A percentile compares a stretch with the other conserved stretches of the same genome.
Evolutionary conservation across 2,888 invertebrate species (phyloP).

Genomic region (Apotomis betuletana): DNA sequence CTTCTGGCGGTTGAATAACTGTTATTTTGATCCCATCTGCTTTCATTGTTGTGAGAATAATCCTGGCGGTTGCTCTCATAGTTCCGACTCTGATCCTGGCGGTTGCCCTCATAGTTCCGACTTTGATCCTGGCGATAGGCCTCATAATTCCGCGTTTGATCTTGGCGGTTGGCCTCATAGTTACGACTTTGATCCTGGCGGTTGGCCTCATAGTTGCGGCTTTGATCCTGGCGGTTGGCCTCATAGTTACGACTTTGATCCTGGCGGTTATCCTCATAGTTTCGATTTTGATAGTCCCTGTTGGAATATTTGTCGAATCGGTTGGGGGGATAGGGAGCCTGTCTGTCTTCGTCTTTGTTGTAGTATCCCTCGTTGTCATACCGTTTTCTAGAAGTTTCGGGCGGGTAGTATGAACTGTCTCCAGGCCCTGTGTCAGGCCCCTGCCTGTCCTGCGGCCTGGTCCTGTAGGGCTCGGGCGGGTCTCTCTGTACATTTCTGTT

Average conservation of each 20-base stretch:
- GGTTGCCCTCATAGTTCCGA: too few relatives aligned
- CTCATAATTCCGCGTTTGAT: background rate
- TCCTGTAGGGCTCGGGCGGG: slow-evolving; percentile 47
- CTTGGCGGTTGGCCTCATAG: slow-evolving; percentile 36
- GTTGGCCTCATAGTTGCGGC: slow-evolving; percentile 32
- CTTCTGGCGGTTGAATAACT: slow-evolving; percentile 46
- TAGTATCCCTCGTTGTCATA: slow-evolving; percentile 44
- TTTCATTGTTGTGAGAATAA: slow-evolving; percentile 39
- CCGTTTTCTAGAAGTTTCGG: slow-evolving; percentile 46
- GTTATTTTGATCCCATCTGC: slow-evolving; percentile 56
- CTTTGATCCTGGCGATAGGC: too few relatives aligned
- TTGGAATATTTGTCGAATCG: slow-evolving; percentile 56
- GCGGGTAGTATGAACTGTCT: slow-evolving; percentile 49
- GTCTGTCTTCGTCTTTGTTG: slow-evolving; percentile 51
- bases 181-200: slow-evolving; percentile 14
- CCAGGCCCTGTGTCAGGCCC: slow-evolving; percentile 45
- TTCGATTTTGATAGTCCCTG: slow-evolving; percentile 41
- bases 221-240: slow-evolving; percentile 19
- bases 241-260: background rate
- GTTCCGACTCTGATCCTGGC: slow-evolving; percentile 6
- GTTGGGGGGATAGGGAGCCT: slow-evolving; percentile 49
- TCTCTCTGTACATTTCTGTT: slow-evolving; percentile 47
- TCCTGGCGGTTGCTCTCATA: slow-evolving; percentile 17
- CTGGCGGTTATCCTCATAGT: slow-evolving; percentile 18
- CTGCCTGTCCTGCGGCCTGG: slow-evolving; percentile 41